These are phyloP conservation scores for Barbus barbus DNA, from an alignment of 2,113 vertebrate genomes.

Conservation along the genomic window DNA sequence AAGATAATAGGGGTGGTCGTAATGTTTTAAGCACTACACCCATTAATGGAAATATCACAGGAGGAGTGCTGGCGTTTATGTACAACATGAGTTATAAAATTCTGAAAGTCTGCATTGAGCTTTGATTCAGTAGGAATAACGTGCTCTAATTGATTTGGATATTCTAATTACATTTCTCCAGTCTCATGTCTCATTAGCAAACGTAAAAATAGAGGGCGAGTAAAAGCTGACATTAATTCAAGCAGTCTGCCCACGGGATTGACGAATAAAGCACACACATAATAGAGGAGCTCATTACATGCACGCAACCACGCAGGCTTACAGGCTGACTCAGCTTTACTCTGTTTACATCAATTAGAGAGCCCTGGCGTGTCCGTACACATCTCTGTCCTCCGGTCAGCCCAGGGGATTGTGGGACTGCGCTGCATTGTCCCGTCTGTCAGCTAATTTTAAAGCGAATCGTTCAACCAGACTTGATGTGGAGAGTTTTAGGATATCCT, in stretches of 20 bases:
- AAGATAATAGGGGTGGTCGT: not conserved
- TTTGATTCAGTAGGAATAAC: conserved; percentile 16
- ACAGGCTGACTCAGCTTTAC: conserved; percentile 6
- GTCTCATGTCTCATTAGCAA: conserved; percentile 35
- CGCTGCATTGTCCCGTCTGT: not conserved
- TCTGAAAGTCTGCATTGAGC: not conserved
- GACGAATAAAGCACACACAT: not conserved
- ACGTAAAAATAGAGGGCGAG: conserved; percentile 24
- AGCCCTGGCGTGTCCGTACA: not conserved
- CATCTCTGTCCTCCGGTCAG: not conserved
- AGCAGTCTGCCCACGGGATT: conserved; percentile 7
- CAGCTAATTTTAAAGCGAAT: not conserved
- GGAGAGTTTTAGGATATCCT: not conserved
- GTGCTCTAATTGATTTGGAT: conserved; percentile 28
- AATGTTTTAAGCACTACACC: not conserved
- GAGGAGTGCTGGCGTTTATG: conserved; percentile 8
- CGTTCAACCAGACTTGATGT: not conserved
- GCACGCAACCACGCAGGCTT: not conserved
- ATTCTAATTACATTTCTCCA: conserved; percentile 35
- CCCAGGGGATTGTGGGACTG: not conserved
- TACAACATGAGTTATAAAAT: not conserved
- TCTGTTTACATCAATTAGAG: conserved; percentile 13
- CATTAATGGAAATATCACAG: not conserved
- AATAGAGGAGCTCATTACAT: not conserved
- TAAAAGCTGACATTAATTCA: conserved; percentile 13